Percentiles rank a stretch among this genome's conserved stretches.
phyloP scores from a whole-genome alignment of 30 jellyfish, hydroid and myxozoan genomes.

The Aurelia sp. region DNA sequence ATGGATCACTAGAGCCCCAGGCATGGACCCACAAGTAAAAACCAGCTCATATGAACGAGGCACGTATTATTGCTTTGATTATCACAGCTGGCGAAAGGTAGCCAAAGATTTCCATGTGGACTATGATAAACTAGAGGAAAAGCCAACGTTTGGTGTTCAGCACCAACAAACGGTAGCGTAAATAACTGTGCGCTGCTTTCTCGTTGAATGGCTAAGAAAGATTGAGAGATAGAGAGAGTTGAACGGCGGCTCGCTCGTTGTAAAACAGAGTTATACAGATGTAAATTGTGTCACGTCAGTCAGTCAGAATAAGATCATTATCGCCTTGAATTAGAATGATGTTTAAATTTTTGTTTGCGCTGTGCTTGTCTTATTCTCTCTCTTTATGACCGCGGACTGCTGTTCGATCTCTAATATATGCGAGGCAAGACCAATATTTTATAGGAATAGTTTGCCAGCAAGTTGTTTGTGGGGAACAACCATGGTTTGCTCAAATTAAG shows the following conservation, averaged over 20 bases:
- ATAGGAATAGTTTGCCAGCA: no score
- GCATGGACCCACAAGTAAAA: constrained; percentile 98
- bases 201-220: no score
- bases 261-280: constrained; percentile 39
- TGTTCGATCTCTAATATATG: no score
- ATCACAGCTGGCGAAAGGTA: constrained; percentile 95
- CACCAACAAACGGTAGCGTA: constrained; percentile 70
- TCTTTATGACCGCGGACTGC: no score
- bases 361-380: background rate
- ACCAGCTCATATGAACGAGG: constrained; percentile 97
- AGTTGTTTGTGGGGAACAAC: no score
- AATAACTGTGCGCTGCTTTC: background rate
- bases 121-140: constrained; percentile 93
- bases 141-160: constrained; percentile 86
- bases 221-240: no score
- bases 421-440: no score
- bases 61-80: constrained; percentile 94
- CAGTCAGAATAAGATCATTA: constrained; percentile 56
- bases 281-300: constrained; percentile 43
- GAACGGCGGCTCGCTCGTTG: background rate
- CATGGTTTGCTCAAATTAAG: no score
- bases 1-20: constrained; percentile 98
- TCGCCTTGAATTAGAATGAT: constrained; percentile 35
- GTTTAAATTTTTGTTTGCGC: constrained; percentile 8
- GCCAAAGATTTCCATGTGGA: constrained; percentile 96